These are phyloP conservation scores for Rhincodon typus DNA, from an alignment of 2,797 vertebrate species.

Conservation along the genomic window DNA sequence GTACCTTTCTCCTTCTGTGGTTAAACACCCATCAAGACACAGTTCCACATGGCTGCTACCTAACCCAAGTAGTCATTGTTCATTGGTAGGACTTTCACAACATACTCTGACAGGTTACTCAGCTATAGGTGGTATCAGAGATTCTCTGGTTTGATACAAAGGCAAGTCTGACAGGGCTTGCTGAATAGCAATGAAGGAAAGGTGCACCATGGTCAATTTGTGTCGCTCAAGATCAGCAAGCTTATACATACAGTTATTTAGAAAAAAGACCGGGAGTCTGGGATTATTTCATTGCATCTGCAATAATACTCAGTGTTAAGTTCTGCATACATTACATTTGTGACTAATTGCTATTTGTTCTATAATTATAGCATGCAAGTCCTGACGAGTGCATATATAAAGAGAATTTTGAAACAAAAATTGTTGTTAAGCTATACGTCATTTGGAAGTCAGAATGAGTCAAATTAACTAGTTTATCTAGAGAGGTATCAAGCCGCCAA, in stretches of 20 bases:
- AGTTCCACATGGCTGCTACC: not conserved
- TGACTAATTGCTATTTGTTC: not conserved
- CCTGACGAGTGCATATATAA: not conserved
- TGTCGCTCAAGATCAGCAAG: not conserved
- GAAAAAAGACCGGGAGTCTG: no score
- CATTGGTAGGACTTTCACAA: not conserved
- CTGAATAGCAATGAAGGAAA: not conserved
- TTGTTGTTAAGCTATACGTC: not conserved
- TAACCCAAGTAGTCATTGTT: not conserved
- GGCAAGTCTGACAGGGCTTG: not conserved
- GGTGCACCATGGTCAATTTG: not conserved
- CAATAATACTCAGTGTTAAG: not conserved
- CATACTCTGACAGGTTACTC: not conserved
- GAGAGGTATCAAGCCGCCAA: not conserved
- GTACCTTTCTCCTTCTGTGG: not conserved
- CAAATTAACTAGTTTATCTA: not conserved
- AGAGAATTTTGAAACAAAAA: not conserved
- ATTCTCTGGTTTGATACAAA: not conserved
- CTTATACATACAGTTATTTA: not conserved
- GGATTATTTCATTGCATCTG: not conserved
- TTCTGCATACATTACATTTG: not conserved
- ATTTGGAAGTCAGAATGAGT: not conserved
- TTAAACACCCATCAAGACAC: not conserved
- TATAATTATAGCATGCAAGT: not conserved
- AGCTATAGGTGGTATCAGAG: not conserved